Evolutionary conservation across 1,140 invertebrate genomes (phyloP), one percentile per base, ranked within the genome.

Genomic region (Anagrus nilaparvatae): DNA sequence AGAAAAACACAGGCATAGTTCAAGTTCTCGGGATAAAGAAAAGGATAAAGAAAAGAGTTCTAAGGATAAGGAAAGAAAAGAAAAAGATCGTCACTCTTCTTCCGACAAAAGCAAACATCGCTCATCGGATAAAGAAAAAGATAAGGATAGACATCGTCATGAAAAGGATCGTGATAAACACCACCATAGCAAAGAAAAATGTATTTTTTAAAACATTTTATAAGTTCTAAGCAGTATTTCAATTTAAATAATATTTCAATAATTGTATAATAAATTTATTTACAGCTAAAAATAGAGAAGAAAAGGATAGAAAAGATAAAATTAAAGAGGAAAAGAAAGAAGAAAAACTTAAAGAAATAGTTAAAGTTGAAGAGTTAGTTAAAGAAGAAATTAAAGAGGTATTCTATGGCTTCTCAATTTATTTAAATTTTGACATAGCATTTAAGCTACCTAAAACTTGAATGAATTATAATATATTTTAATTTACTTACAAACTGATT

Each of bases 91-190:
- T 52, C 59, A 59, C 51, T 59, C 45, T 47, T 52, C 55, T n/a
- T 53, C 55, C 40, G 60, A 71, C 33, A 74, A 73, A 35, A 74
- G 79, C 43, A 75, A 75, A 47, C 70, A 73, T 50, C 58, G 61
- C 27, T 65, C 64, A 40, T 57, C 52, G 29, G 54, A 65, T 32
- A 72, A 67, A 34, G 69, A 74, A 41, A 46, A 46, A 33, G 62
- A 69, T 33, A 77, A 72, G 49, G 67, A 73, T 38, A 73, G 67
- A 51, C 69, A 75, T 46, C 64, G 65, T 20, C 61, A 73, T 62
- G 60, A 76, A 45, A 75, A 77, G 37, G 75, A 78, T 17, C 75
- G 71, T 50, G 70, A 77, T 48, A 66, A 59, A 27, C 65, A 67
- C 54, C 58, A 62, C 14, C 61, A 63, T 38, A 61, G 66, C 32